Base-by-base conservation (phyloP, 2,888 invertebrate genomes). In the Caenorhabditis doughertyi region DNA sequence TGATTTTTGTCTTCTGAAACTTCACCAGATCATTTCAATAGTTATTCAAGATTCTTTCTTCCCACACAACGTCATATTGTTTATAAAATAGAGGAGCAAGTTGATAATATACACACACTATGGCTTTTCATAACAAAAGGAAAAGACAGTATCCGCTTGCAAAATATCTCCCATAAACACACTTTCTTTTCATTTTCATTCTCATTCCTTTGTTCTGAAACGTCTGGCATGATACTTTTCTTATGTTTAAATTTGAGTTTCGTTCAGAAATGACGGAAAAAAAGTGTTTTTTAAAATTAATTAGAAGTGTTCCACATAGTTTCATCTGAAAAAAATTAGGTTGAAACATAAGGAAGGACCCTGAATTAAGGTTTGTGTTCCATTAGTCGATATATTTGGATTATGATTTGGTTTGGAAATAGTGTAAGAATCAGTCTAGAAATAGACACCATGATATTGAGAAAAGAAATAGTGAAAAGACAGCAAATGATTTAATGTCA, bases 51-150 rank as follows among this genome's bases (percentile, higher is more conserved):
- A n/a, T n/a, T 0, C 23, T 16, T 39, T 5, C 32, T 49, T 56
- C 65, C 44, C 60, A 68, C 51, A 29, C 42, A 62, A 60, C 77
- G 77, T 68, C 77, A 62, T 21, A 21, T 60, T 77, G 68, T 77
- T 77, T 68, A 77, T 77, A 62, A 68, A 77, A 21, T 60, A 3
- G n/a, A 11, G 23, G 73, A 32, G 64, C 64, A 64, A 29, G 35
- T 23, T 42, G 53, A 51, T 51, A 62, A 55, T 51, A 47, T 68
- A 76, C 49, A 65, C 49, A 74, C 51, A n/a, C 18, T 39, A 27
- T 16, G 18, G 44, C 9, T 77, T 65, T 47, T 74, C 60, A 77
- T 77, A 77, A 77, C 68, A 77, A 68, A 68, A 16, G 7, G 53
- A 35, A n/a, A 42, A 55, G 71, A 71, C 64, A 29, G 53, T 71